Evolutionary conservation across 2,888 invertebrate species (phyloP).

Genomic region (Apocheima hispidaria): DNA sequence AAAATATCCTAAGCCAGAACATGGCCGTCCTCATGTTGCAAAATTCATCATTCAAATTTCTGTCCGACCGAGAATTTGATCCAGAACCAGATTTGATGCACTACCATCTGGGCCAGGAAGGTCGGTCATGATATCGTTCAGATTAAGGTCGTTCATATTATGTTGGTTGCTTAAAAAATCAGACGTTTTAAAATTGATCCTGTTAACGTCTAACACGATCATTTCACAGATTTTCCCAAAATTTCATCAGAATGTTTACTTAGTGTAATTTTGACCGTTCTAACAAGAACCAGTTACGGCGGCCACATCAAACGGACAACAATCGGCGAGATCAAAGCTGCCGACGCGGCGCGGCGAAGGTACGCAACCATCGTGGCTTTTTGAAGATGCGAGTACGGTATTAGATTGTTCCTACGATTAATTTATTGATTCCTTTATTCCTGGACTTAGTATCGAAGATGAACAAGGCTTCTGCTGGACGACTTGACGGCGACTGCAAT

Average conservation of each 20-base stretch:
- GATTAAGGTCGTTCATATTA: no score
- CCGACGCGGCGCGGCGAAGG: conserved; percentile 26
- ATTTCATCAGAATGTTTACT: conserved; percentile 60
- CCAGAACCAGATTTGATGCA: no score
- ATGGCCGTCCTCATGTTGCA: no score
- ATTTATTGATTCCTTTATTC: conserved; percentile 48
- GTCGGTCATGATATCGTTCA: no score
- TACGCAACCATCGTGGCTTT: conserved; percentile 32
- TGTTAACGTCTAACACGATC: background rate
- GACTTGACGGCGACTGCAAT: background rate
- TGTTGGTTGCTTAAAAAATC: background rate
- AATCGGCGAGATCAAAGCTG: conserved; percentile 45
- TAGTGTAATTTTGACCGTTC: conserved; percentile 65
- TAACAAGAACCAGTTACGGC: conserved; percentile 71
- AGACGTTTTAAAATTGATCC: background rate
- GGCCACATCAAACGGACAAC: conserved; percentile 66
- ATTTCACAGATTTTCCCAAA: conserved; percentile 41
- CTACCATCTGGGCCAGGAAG: no score
- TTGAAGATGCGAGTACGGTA: conserved; percentile 39
- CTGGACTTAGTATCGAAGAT: conserved; percentile 33
- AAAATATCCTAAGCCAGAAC: no score
- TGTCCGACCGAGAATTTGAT: no score
- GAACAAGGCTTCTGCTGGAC: conserved; percentile 23
- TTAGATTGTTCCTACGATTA: conserved; percentile 46
- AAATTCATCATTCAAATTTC: no score